Conservation (phyloP, 2,888 invertebrate species). For the Pachliopta kotzebuea region DNA sequence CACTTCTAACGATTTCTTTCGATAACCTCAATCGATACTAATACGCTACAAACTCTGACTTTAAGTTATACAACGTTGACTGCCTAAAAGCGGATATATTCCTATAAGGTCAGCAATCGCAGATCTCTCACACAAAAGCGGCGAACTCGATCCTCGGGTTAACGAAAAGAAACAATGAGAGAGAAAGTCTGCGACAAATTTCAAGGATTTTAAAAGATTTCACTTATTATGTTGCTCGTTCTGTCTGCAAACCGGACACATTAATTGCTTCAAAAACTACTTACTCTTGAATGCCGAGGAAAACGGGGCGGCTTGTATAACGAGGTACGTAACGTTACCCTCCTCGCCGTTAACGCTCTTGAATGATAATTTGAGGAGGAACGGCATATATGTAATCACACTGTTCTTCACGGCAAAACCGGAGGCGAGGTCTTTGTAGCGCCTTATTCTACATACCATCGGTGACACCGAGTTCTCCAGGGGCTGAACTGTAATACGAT, state of each 20-base stretch:
- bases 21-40: too few relatives aligned
- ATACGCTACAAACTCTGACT: too few relatives aligned
- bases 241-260: too few relatives aligned
- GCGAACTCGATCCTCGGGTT: too few relatives aligned
- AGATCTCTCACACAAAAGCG: too few relatives aligned
- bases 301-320: conserved; percentile 87
- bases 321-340: conserved; percentile 79
- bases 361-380: conserved; percentile 85
- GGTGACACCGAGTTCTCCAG: conserved; percentile 40
- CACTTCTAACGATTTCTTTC: too few relatives aligned
- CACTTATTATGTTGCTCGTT: neutral
- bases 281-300: conserved; percentile 89
- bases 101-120: too few relatives aligned
- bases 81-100: too few relatives aligned
- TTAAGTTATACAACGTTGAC: too few relatives aligned
- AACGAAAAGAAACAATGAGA: too few relatives aligned
- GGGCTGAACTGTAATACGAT: conserved; percentile 34
- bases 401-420: conserved; percentile 83
- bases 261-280: conserved; percentile 32
- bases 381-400: conserved; percentile 84
- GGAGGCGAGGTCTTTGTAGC: conserved; percentile 81
- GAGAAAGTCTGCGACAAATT: too few relatives aligned
- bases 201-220: neutral
- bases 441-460: conserved; percentile 78
- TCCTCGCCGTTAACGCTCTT: conserved; percentile 80